These are phyloP conservation scores for Iselma pallidipennis DNA, from an alignment of 2,888 invertebrate species.

Conservation along the genomic window DNA sequence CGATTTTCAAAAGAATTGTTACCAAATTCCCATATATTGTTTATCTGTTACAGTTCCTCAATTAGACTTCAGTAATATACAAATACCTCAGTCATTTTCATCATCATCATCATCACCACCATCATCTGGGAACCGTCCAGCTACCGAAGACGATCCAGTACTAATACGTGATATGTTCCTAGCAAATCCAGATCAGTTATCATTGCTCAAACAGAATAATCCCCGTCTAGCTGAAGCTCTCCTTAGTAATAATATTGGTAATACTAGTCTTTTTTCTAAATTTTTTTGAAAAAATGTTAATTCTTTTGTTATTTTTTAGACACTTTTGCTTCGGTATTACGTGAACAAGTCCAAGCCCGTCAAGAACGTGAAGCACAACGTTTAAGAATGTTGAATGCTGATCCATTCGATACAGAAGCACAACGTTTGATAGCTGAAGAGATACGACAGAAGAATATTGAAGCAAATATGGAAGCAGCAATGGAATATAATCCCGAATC, in stretches of 20 bases:
- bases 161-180: slow-evolving; percentile 84
- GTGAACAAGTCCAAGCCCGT: slow-evolving; percentile 80
- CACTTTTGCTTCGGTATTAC: slow-evolving; percentile 75
- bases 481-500: slow-evolving; percentile 99
- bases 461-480: slow-evolving; percentile 98
- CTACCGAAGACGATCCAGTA: slow-evolving; percentile 79
- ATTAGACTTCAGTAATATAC: slow-evolving; percentile 86
- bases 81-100: slow-evolving; percentile 63
- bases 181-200: slow-evolving; percentile 87
- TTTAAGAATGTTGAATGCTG: slow-evolving; percentile 86
- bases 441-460: slow-evolving; percentile 93
- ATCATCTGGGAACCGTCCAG: slow-evolving; percentile 11
- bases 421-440: slow-evolving; percentile 95
- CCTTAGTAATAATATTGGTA: slow-evolving; percentile 80
- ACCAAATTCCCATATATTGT: neutral
- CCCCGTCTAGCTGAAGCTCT: slow-evolving; percentile 90
- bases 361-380: slow-evolving; percentile 82
- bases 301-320: too few species aligned
- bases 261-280: slow-evolving; percentile 26
- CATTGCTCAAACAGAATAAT: slow-evolving; percentile 91
- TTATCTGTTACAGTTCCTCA: slow-evolving; percentile 44
- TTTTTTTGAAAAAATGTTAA: neutral
- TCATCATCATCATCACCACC: slow-evolving; percentile 8
- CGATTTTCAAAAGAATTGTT: too few species aligned
- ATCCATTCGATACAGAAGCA: slow-evolving; percentile 95